Evolutionary conservation across 2,797 vertebrate genomes (phyloP), one percentile per base, ranked within the genome.

Genomic region (Hapalemur alaotrensis): DNA sequence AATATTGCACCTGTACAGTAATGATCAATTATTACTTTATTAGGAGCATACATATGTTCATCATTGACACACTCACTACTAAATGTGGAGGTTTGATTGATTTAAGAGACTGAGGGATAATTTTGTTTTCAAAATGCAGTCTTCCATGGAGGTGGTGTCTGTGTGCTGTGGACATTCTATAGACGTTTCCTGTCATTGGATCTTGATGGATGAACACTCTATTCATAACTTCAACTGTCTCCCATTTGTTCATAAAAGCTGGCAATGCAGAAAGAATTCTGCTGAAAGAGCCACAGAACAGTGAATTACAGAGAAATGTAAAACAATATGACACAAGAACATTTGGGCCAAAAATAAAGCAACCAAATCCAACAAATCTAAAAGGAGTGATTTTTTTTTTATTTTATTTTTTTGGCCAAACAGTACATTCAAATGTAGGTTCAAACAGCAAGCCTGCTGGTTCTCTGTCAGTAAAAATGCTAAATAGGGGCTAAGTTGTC

Each of bases 381-480:
- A 92, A 92, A 89, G 10, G n/a, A 93, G 17, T 25, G 57, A 59
- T 76, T 88, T 67, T 32, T 41, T 76, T 43, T 78, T 65, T 48
- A 22, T 50, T 75, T 91, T 86, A 35, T 87, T 59, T 93, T 88
- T 79, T 93, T 69, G 18, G 50, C 72, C 92, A 92, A 89, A 93
- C 18, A 50, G 69, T 72, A 75, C 41, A 79, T 85, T 95, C 92
- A 90, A 95, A 92, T 91, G 70, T 82, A 93, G 50, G 92, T 88
- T 92, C 50, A 70, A 93, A 72, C 54, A 91, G 95, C 87, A 88
- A 97, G 63, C 69, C 81, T 93, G 81, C 94, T 78, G 84, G 54
- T 87, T 90, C 85, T 69, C 92, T 95, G 87, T 95, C 81, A 93
- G 87, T 80, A 96, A 88, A 96, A 95, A 87, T 73, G 90, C 95